Conservation (phyloP, 2,888 invertebrate species). For the Melipona beecheii region DNA sequence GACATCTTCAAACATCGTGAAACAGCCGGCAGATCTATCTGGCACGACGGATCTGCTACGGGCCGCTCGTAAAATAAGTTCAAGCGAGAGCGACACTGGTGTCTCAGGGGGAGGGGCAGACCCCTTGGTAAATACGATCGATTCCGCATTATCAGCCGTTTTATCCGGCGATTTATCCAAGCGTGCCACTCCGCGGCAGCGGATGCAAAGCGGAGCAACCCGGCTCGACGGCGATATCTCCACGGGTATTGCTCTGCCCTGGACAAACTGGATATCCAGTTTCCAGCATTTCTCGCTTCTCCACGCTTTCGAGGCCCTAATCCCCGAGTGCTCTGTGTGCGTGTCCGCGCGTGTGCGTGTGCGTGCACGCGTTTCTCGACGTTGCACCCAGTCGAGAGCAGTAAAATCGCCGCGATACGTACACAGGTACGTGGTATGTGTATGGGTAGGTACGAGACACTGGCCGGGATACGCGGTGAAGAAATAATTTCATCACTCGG, state of each 20-base stretch:
- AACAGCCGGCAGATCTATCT: conserved; percentile 13
- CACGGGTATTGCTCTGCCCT: conserved; percentile 69
- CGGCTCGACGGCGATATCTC: conserved; percentile 63
- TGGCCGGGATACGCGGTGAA: conserved; percentile 35
- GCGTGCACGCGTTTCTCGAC: too few species aligned
- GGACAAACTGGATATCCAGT: conserved; percentile 75
- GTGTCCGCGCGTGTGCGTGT: not conserved
- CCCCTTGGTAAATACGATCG: conserved; percentile 51
- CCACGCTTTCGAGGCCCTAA: conserved; percentile 72
- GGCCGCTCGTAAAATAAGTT: conserved; percentile 54
- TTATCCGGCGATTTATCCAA: conserved; percentile 69
- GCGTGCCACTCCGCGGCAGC: conserved; percentile 37
- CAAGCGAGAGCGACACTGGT: conserved; percentile 19
- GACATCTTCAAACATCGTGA: conserved; percentile 19
- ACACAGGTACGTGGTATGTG: not conserved
- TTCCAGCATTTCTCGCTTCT: conserved; percentile 74
- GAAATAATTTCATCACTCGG: conserved; percentile 62
- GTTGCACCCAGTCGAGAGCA: conserved; percentile 32
- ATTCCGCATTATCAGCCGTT: conserved; percentile 67
- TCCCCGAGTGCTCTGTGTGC: conserved; percentile 37
- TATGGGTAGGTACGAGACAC: conserved; percentile 21
- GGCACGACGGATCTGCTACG: conserved; percentile 39
- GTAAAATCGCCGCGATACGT: conserved; percentile 57
- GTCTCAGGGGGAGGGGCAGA: conserved; percentile 7
- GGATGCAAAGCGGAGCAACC: conserved; percentile 69